Evolutionary conservation across 2,113 vertebrate genomes (phyloP), one percentile per base, ranked within the genome.

Genomic region (Orientallactaga bullata): DNA sequence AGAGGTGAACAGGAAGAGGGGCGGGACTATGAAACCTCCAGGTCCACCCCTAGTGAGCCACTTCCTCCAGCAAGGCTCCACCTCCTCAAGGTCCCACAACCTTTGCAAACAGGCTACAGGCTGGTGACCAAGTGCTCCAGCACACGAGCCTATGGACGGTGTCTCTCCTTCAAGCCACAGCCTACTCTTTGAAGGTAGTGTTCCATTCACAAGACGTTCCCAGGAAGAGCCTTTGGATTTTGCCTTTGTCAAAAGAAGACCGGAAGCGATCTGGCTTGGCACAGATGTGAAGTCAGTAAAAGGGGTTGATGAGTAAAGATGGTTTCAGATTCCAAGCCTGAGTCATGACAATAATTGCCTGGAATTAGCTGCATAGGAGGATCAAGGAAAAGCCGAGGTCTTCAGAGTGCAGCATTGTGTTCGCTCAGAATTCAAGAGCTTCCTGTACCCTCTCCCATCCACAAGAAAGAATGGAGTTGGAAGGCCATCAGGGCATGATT

Each of bases 391-490:
- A 83, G 90, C 2, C 69, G 63, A 88, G 42, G 66, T 5, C 69
- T n/a, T 91, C 65, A 32, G 39, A 2, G 1, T 71, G 66, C 63
- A 73, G 13, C 4, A 51, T n/a, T 73, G 58, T 68, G 13, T 47
- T 90, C 30, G 71, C 61, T 94, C 68, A 91, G 88, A 89, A 86
- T 66, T 23, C 47, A 93, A 93, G 76, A 88, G 92, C 68, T 93
- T 42, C 58, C 84, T 77, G 77, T 24, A 37, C 78, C 81, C 47
- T 35, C n/a, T 82, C 82, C n/a, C n/a, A 72, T 3, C n/a, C 26
- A 69, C 32, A 85, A 73, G 63, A 51, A 87, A 90, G 89, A 88
- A 32, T 82, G 24, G 39, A 88, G 66, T 24, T 5, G 0, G 84
- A 84, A 81, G 0, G 68, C 47, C 47, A 66, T 60, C 65, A 71